These are phyloP conservation scores for Plebejus melissa DNA, from an alignment of 2,888 invertebrate species.

Conservation along the genomic window DNA sequence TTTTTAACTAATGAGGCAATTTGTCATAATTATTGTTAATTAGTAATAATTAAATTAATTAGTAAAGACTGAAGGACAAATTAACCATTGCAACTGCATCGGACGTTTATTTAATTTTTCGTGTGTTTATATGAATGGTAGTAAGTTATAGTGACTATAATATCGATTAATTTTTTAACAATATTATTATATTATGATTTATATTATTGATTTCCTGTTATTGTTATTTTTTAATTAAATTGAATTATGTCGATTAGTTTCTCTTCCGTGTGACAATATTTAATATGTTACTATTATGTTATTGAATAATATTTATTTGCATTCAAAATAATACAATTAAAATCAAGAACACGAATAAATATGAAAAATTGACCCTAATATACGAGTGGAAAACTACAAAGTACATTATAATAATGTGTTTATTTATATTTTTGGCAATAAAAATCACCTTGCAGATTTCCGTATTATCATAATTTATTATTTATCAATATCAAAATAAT, in stretches of 20 bases:
- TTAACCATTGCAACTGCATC: not conserved
- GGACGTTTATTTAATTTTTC: no score
- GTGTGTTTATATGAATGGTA: not conserved
- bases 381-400: not conserved
- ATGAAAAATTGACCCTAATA: not conserved
- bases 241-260: not conserved
- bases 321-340: not conserved
- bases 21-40: no score
- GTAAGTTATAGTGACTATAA: not conserved
- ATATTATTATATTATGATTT: not conserved
- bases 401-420: not conserved
- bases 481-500: not conserved
- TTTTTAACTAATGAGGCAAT: not conserved
- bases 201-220: not conserved
- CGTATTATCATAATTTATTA: not conserved
- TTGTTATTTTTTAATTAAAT: no score
- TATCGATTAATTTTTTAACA: not conserved
- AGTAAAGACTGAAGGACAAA: not conserved
- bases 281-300: not conserved
- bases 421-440: not conserved
- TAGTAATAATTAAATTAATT: no score
- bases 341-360: not conserved
- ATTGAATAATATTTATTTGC: constrained; percentile 14
- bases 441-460: not conserved
- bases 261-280: not conserved